Evolutionary conservation across 2,888 invertebrate species (phyloP).

Genomic region (Agrochola lychnidis): DNA sequence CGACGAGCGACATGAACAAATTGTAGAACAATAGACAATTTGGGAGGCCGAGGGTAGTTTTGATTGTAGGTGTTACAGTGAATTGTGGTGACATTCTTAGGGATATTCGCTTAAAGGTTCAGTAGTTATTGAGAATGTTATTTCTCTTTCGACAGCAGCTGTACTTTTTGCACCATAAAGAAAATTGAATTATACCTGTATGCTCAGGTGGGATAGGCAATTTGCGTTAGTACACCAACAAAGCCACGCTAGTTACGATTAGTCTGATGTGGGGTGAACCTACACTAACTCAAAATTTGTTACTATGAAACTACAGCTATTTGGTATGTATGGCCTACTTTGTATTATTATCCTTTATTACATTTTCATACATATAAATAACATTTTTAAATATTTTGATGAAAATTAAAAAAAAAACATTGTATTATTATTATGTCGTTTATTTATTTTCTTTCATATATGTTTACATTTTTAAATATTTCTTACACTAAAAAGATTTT

Average conservation of each 20-base stretch:
- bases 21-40: slow-evolving; percentile 78
- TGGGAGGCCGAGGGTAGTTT: slow-evolving; percentile 65
- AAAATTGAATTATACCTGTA: neutral
- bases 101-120: neutral
- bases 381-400: too few species aligned
- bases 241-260: neutral
- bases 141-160: neutral
- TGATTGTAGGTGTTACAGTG: slow-evolving; percentile 55
- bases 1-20: slow-evolving; percentile 75
- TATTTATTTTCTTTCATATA: too few species aligned
- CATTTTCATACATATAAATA: too few species aligned
- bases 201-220: too few species aligned
- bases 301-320: neutral
- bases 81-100: slow-evolving; percentile 26
- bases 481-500: too few species aligned
- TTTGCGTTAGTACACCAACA: neutral
- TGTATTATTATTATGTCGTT: too few species aligned
- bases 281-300: too few species aligned
- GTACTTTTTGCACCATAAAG: neutral
- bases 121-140: neutral
- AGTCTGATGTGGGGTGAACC: neutral
- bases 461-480: too few species aligned
- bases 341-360: too few species aligned
- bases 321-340: neutral
- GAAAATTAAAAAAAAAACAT: too few species aligned